phyloP scores from a whole-genome alignment of 2,888 invertebrate genomes.

The Mythimna lalbum region DNA sequence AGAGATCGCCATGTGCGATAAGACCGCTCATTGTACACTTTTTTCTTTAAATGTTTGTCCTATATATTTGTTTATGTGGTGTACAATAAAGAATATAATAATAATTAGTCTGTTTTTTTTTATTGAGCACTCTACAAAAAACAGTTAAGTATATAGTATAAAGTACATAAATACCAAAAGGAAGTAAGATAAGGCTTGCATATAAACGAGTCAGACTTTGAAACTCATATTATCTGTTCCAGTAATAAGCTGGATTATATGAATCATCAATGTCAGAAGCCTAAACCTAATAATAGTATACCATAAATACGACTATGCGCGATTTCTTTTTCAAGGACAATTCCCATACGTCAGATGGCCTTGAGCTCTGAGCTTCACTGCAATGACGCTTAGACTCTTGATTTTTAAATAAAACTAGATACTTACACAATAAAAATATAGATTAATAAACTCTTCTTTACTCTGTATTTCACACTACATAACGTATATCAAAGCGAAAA shows the following conservation, averaged over 20 bases:
- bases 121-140: not conserved
- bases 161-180: constrained; percentile 20
- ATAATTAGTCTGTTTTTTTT: too few species aligned
- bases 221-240: constrained; percentile 33
- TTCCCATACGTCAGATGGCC: constrained; percentile 12
- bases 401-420: constrained; percentile 2
- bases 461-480: not conserved
- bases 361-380: constrained; percentile 19
- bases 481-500: not conserved
- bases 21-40: too few species aligned
- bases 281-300: constrained; percentile 11
- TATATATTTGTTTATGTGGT: too few species aligned
- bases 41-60: too few species aligned
- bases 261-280: constrained; percentile 23
- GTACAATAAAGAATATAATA: too few species aligned
- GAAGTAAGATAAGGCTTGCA: constrained; percentile 43
- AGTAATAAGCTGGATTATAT: constrained; percentile 27
- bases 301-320: constrained; percentile 11
- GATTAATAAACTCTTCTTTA: not conserved
- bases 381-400: constrained; percentile 29
- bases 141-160: not conserved
- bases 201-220: constrained; percentile 17
- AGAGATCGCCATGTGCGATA: too few species aligned
- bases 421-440: not conserved
- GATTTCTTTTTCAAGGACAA: constrained; percentile 46